A percentile compares a stretch with the other conserved stretches of the same genome.
Conservation (phyloP, 2,113 vertebrate species). For the Sinocyclocheilus rhinocerous region DNA sequence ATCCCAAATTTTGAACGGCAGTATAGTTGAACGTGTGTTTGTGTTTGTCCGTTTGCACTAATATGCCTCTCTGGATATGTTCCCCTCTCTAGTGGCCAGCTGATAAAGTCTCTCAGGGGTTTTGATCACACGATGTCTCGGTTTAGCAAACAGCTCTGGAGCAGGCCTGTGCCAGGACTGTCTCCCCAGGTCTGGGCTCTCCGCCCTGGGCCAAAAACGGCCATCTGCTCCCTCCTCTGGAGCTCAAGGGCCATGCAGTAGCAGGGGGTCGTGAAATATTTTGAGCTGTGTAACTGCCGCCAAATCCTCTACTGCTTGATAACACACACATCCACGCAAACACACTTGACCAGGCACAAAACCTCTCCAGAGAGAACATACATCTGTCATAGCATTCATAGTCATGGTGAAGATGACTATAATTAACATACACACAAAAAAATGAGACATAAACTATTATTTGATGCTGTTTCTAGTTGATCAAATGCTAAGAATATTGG, state of each 20-base stretch:
- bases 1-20: too few species aligned
- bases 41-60: neutral
- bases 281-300: neutral
- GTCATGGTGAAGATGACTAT: neutral
- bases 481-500: neutral
- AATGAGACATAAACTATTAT: neutral
- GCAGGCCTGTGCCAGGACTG: neutral
- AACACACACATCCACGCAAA: neutral
- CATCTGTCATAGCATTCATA: neutral
- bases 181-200: conserved; percentile 20
- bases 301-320: neutral
- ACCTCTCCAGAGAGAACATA: neutral
- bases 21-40: neutral
- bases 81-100: neutral
- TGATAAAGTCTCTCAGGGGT: conserved; percentile 24
- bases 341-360: conserved; percentile 11
- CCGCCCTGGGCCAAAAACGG: conserved; percentile 34
- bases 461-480: neutral
- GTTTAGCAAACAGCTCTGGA: conserved; percentile 45
- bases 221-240: conserved; percentile 54
- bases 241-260: neutral
- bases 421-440: neutral
- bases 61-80: neutral
- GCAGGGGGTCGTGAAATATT: conserved; percentile 12
- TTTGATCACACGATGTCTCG: neutral